Percentiles rank a stretch among this genome's conserved stretches.
Conservation (phyloP, 2,113 vertebrate species). For the Semnornis frantzii region DNA sequence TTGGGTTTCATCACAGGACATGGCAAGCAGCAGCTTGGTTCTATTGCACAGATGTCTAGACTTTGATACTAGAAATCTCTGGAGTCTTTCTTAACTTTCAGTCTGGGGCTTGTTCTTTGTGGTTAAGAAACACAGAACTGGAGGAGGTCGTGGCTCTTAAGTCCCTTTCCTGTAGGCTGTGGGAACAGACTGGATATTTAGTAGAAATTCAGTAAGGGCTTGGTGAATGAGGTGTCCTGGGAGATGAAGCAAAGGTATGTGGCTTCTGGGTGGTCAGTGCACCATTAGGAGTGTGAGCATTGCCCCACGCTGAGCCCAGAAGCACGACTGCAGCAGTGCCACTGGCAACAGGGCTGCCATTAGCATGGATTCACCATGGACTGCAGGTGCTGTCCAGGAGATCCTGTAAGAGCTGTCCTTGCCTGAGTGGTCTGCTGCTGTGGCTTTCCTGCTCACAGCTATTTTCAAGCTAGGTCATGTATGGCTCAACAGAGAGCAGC, state of each 20-base stretch:
- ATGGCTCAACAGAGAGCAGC: not conserved
- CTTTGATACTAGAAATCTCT: not conserved
- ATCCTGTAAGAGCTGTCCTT: not conserved
- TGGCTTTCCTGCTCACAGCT: not conserved
- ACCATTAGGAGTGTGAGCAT: not conserved
- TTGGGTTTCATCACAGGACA: not conserved
- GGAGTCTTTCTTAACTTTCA: not conserved
- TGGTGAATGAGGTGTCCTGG: not conserved
- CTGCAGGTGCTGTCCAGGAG: not conserved
- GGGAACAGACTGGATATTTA: not conserved
- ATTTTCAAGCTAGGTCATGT: not conserved
- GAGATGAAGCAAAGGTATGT: not conserved
- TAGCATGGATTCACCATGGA: not conserved
- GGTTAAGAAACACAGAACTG: not conserved
- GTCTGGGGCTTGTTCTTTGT: not conserved
- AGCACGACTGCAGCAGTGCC: accelerated
- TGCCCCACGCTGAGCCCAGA: not conserved
- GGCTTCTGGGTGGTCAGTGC: not conserved
- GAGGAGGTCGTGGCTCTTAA: not conserved
- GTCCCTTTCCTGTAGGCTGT: not conserved
- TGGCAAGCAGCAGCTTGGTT: slow-evolving; percentile 3
- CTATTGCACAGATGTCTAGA: not conserved
- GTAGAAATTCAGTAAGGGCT: not conserved
- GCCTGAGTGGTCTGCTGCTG: not conserved
- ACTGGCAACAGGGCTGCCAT: not conserved